Base-by-base conservation (phyloP, 2,888 invertebrate species). In the Argynnis bischoffii region DNA sequence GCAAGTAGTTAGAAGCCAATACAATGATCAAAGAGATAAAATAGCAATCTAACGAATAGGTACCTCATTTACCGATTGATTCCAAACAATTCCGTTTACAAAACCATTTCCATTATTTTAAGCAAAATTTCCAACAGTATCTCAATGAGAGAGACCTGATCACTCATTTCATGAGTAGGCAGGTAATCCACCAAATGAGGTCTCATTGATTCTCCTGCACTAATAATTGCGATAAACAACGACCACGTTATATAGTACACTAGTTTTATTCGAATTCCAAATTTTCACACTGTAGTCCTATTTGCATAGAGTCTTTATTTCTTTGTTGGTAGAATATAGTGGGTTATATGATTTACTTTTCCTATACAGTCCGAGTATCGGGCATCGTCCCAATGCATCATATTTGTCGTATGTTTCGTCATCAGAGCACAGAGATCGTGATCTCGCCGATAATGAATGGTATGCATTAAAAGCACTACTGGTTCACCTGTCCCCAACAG, bases 321-420 rank as follows among this genome's bases (percentile, higher is more conserved):
- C 21, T 47, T 47, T 26, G 51, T 61, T 51, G 31, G 61, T 35
- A 14, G 14, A 51, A 5, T 46, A 41, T 55, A 35, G 31, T 16
- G 31, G 48, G 41, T 57, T 74, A 66, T 57, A 66, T 55, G 64
- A 70, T 69, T 72, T 71, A 78, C 78, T 80, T 79, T 80, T 79
- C 80, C 73, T 80, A 79, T 83, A 77, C 78, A 79, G 76, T 73
- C 78, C 74, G 76, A 78, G 79, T 87, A 90, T 90, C 89, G 79
- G 68, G 67, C 80, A 88, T 89, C 89, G 82, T 78, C 80, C 81
- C 88, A 80, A 91, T 92, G 83, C 90, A 91, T 92, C 90, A 92
- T 90, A 88, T 89, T 90, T 88, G 90, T 86, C 80, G 84, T 84
- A 82, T 79, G 86, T 89, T 89, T 88, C 89, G 88, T 90, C 88